These are phyloP conservation scores for Athene cunicularia DNA, from an alignment of 2,113 vertebrate species.

Conservation along the genomic window DNA sequence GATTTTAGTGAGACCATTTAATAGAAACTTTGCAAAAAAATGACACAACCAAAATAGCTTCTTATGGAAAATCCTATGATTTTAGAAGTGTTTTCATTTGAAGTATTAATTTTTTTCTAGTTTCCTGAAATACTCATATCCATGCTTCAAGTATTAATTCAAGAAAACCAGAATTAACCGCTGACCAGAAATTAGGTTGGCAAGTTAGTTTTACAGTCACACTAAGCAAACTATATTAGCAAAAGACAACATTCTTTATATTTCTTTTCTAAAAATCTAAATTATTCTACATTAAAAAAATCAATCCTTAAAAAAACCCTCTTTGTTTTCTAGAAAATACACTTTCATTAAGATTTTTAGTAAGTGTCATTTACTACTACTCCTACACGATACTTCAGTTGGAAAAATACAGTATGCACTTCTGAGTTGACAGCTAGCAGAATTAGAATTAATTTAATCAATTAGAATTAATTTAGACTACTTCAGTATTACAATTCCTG, in stretches of 20 bases:
- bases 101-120: background rate
- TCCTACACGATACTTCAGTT: background rate
- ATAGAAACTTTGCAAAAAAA: background rate
- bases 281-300: background rate
- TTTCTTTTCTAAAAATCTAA: background rate
- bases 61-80: background rate
- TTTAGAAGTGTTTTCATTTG: background rate
- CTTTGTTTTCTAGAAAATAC: background rate
- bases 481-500: background rate
- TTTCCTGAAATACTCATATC: background rate
- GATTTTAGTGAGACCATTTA: background rate
- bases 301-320: rapidly evolving
- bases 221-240: background rate
- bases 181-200: background rate
- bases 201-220: background rate
- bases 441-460: background rate
- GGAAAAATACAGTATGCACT: background rate
- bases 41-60: background rate
- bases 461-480: background rate
- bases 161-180: background rate
- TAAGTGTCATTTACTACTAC: background rate
- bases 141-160: background rate
- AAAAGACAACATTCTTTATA: background rate
- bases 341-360: background rate
- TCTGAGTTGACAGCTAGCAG: background rate